phyloP scores from a whole-genome alignment of 2,888 invertebrate species.

The Noctua pronuba region DNA sequence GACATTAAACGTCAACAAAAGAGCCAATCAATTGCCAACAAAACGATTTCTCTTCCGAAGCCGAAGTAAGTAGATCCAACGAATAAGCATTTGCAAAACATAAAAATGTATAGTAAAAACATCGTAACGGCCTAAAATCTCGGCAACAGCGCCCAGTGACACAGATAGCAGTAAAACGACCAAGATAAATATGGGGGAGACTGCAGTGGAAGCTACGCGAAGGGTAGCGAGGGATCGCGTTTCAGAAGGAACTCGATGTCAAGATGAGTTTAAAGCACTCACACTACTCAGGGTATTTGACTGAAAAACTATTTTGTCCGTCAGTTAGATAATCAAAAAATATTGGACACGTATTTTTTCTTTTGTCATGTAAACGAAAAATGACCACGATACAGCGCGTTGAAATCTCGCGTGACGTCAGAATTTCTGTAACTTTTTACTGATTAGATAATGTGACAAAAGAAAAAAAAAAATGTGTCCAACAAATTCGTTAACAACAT shows the following conservation, averaged over 20 bases:
- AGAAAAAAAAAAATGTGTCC: too few relatives aligned
- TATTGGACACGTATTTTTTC: too few relatives aligned
- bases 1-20: slow-evolving; percentile 46
- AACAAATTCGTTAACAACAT: too few relatives aligned
- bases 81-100: slow-evolving; percentile 59
- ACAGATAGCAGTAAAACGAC: slow-evolving; percentile 72
- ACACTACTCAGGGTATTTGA: too few relatives aligned
- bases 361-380: too few relatives aligned
- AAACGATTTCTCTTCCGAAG: slow-evolving; percentile 45
- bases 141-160: slow-evolving; percentile 65
- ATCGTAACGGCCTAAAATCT: slow-evolving; percentile 64
- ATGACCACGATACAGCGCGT: too few relatives aligned
- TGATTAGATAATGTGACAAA: too few relatives aligned
- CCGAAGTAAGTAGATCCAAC: slow-evolving; percentile 48
- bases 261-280: background rate
- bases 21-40: slow-evolving; percentile 48
- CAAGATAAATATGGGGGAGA: slow-evolving; percentile 71
- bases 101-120: slow-evolving; percentile 67
- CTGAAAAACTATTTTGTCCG: too few relatives aligned
- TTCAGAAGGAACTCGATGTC: background rate
- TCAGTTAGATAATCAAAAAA: too few relatives aligned
- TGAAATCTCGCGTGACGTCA: too few relatives aligned
- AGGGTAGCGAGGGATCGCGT: background rate
- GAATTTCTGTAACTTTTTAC: too few relatives aligned
- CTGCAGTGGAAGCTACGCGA: slow-evolving; percentile 55